Conservation (phyloP, 2,888 invertebrate genomes). For the Neoascia interrupta region DNA sequence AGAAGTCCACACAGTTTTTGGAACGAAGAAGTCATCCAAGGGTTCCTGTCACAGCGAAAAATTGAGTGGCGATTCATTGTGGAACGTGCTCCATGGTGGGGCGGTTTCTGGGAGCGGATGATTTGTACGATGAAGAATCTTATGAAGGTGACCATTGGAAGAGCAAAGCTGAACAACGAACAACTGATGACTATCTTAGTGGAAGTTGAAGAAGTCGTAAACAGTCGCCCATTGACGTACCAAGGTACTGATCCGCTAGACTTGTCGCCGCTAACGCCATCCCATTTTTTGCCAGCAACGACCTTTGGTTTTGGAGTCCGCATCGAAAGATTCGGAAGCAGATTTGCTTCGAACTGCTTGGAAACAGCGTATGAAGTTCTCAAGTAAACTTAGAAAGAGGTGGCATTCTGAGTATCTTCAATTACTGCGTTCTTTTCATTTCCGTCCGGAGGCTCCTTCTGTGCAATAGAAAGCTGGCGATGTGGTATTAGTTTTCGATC, state of each 20-base stretch:
- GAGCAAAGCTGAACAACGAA: slow-evolving; percentile 12
- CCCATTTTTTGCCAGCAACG: slow-evolving; percentile 20
- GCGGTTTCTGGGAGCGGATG: slow-evolving; percentile 41
- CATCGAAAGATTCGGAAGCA: neutral
- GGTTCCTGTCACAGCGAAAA: slow-evolving; percentile 15
- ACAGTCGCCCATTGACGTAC: slow-evolving; percentile 29
- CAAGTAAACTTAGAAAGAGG: neutral
- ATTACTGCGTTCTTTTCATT: slow-evolving; percentile 7
- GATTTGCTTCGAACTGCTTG: slow-evolving; percentile 4
- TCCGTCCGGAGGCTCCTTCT: neutral
- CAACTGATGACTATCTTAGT: slow-evolving; percentile 19
- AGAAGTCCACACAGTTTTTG: neutral
- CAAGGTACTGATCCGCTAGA: slow-evolving; percentile 26
- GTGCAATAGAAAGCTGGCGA: neutral
- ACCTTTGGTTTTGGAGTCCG: neutral
- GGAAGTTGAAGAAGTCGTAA: slow-evolving; percentile 33
- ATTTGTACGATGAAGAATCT: slow-evolving; percentile 39
- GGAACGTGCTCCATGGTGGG: slow-evolving; percentile 48
- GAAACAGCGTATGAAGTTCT: neutral
- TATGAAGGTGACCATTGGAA: slow-evolving; percentile 45
- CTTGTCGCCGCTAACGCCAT: slow-evolving; percentile 16
- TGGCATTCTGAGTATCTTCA: slow-evolving; percentile 13
- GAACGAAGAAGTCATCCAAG: neutral
- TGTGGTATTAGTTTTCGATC: neutral
- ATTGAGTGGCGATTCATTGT: no score